Conservation (phyloP, 2,113 vertebrate species). For the Cyphomyrus plagiostoma region DNA sequence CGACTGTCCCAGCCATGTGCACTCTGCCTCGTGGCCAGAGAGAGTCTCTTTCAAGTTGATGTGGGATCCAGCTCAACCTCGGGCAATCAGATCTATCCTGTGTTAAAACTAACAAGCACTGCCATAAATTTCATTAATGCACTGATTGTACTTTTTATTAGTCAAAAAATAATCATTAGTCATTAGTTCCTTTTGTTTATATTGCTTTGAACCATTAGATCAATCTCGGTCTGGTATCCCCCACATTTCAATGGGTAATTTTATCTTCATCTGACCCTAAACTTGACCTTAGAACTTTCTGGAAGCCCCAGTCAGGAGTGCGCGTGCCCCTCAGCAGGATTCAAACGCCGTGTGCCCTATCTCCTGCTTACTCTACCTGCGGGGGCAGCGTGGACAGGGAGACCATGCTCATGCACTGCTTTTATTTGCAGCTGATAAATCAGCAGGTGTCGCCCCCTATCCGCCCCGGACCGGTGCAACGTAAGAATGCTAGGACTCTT, state of each 20-base stretch:
- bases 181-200: constrained; percentile 76
- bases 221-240: constrained; percentile 71
- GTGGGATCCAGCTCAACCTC: neutral
- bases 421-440: constrained; percentile 70
- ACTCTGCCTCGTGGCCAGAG: neutral
- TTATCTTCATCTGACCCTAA: constrained; percentile 88
- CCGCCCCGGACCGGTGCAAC: constrained; percentile 32
- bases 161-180: constrained; percentile 79
- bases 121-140: neutral
- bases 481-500: constrained; percentile 47
- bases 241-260: constrained; percentile 76
- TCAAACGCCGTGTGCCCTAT: constrained; percentile 70
- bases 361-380: constrained; percentile 37
- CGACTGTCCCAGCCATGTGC: neutral
- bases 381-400: constrained; percentile 59
- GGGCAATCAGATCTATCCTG: neutral
- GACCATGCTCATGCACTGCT: constrained; percentile 61
- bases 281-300: constrained; percentile 74
- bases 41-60: neutral
- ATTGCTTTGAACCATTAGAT: constrained; percentile 69
- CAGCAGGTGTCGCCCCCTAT: constrained; percentile 50
- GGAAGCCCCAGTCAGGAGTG: constrained; percentile 75
- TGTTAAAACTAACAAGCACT: neutral
- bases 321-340: constrained; percentile 23
- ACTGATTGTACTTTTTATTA: neutral